phyloP scores from a whole-genome alignment of 1,140 invertebrate genomes.

The Eupristina koningsbergeri region DNA sequence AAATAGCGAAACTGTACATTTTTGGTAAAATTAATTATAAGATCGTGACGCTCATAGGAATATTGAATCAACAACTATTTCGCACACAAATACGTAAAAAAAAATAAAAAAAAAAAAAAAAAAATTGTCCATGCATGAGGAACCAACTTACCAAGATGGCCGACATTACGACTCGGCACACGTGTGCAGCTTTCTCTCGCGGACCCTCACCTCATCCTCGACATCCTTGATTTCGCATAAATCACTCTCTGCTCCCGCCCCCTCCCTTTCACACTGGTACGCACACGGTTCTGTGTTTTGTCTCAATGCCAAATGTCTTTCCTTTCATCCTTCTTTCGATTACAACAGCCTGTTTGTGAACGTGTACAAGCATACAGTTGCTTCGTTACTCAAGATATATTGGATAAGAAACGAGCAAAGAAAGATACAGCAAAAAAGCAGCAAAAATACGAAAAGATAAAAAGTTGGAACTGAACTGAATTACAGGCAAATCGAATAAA shows the following conservation, averaged over 20 bases:
- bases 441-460: no score
- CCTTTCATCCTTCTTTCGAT: background rate
- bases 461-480: no score
- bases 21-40: no score
- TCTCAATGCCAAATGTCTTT: conserved; percentile 2
- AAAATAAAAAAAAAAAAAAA: background rate
- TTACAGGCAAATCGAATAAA: no score
- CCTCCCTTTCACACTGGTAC: conserved; percentile 42
- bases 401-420: background rate
- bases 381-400: background rate
- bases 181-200: background rate
- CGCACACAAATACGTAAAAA: background rate
- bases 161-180: conserved; percentile 10
- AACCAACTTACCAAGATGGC: background rate
- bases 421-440: no score
- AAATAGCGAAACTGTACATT: no score
- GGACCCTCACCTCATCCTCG: conserved; percentile 49
- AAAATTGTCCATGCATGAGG: background rate
- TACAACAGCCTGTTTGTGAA: background rate
- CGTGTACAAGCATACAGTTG: background rate
- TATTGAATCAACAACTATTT: background rate
- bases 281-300: conserved; percentile 17
- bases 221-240: conserved; percentile 60
- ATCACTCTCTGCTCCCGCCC: conserved; percentile 68
- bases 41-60: background rate